Base-by-base conservation (phyloP, 2,888 invertebrate species). In the Calameuta filiformis region DNA sequence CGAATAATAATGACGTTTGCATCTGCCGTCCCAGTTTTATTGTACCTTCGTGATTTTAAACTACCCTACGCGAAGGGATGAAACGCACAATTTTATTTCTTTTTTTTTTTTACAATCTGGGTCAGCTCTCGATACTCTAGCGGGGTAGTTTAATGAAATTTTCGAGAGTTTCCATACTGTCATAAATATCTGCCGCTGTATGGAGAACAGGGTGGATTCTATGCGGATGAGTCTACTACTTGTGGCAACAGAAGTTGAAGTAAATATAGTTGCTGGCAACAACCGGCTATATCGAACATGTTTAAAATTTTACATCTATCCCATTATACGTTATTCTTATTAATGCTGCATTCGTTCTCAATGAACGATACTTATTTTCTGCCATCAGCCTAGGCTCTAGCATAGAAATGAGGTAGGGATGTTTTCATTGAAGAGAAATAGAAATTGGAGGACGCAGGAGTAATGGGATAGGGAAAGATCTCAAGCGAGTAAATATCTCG, bases 401-500 rank as follows among this genome's bases (percentile, higher is more conserved):
- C 23, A 23, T 56, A 56, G 56, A 56, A 56, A 56, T 9, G 23
- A 56, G 23, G 23, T 2, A 56, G 56, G 23, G 23, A 56, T 56
- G 56, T 23, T 56, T 56, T 56, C 56, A 56, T 56, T 56, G 56
- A 23, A 23, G 23, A 56, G 23, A 56, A 56, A 56, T 56, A 56
- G 23, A 56, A 56, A 56, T 56, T 56, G 56, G 23, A 56, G 56
- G 23, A 56, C 56, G 56, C 15, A 23, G 56, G 1, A 56, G 56
- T 2, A 56, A 23, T 0, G 56, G 23, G 56, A 56, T 56, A 9
- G 56, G 56, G 1, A 23, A 9, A 23, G 23, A 56, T 56, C 56
- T 77, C 77, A 35, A 78, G 77, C 86, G 85, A 86, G 88, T 89
- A 89, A 89, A 90, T 89, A 90, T 88, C 85, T 87, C 81, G 86